Percentiles rank a stretch among this genome's conserved stretches.
Evolutionary conservation across 2,888 invertebrate genomes (phyloP).

Genomic region (Marasmarcha lunaedactyla): DNA sequence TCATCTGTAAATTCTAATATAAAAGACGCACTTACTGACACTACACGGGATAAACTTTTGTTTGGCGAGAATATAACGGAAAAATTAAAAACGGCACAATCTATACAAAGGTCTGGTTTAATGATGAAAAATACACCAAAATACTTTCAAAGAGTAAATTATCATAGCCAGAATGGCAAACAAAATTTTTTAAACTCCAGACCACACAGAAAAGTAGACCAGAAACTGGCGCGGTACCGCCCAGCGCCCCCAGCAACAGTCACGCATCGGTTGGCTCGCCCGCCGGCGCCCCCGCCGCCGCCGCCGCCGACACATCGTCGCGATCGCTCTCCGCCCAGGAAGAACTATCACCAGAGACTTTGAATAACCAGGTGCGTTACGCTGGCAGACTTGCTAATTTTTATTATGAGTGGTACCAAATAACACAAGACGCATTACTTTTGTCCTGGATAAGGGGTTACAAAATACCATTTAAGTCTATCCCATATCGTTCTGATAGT

Average conservation of each 20-base stretch:
- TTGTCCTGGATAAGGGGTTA: constrained; percentile 8
- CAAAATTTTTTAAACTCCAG: not conserved
- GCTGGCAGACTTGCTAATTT: constrained; percentile 7
- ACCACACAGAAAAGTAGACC: not conserved
- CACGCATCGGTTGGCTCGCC: too few species aligned
- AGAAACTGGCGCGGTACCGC: too few species aligned
- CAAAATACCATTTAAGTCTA: constrained; percentile 6
- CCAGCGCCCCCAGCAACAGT: too few species aligned
- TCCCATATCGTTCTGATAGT: not conserved
- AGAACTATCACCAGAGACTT: not conserved
- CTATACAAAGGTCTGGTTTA: constrained; percentile 4
- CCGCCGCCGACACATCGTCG: too few species aligned
- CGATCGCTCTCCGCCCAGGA: too few species aligned
- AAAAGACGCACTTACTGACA: constrained; percentile 4
- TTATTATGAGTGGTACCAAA: constrained; percentile 1
- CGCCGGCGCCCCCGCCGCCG: too few species aligned
- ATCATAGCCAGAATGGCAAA: not conserved
- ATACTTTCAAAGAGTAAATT: not conserved
- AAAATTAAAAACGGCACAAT: constrained; percentile 4
- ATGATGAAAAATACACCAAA: constrained; percentile 3
- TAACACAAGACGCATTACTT: constrained; percentile 3
- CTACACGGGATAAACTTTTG: constrained; percentile 3
- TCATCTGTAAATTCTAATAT: constrained; percentile 3
- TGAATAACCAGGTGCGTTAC: constrained; percentile 2
- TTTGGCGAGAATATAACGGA: constrained; percentile 7